A percentile compares a stretch with the other conserved stretches of the same genome.
These are phyloP conservation scores for Eupeodes corollae DNA, from an alignment of 1,140 invertebrate genomes.

Conservation along the genomic window DNA sequence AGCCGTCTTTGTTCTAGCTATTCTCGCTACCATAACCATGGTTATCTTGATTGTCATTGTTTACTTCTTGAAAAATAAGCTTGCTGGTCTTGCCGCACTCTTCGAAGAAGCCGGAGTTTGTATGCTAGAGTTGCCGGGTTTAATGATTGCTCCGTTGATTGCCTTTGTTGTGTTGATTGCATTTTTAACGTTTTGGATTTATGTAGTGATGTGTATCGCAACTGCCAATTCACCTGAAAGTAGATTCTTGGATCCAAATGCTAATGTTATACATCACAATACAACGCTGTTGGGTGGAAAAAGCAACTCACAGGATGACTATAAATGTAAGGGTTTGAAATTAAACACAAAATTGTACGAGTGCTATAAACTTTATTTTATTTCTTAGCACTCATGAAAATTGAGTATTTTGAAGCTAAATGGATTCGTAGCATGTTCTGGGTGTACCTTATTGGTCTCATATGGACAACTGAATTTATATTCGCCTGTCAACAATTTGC, in stretches of 20 bases:
- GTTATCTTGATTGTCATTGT: slow-evolving; percentile 65
- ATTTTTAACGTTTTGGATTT: slow-evolving; percentile 78
- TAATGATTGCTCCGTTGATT: slow-evolving; percentile 77
- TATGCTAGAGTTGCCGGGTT: slow-evolving; percentile 66
- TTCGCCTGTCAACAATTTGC: slow-evolving; percentile 85
- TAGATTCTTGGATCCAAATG: slow-evolving; percentile 26
- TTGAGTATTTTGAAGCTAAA: slow-evolving; percentile 54
- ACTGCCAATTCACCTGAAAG: slow-evolving; percentile 44
- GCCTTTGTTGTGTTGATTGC: slow-evolving; percentile 67
- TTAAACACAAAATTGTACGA: background rate
- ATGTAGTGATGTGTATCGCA: slow-evolving; percentile 59
- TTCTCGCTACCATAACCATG: slow-evolving; percentile 72
- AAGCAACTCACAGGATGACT: slow-evolving; percentile 8
- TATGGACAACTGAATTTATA: slow-evolving; percentile 86
- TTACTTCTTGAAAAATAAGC: slow-evolving; percentile 64
- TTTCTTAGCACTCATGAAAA: slow-evolving; percentile 45
- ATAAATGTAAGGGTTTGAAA: slow-evolving; percentile 19
- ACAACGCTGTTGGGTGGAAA: background rate
- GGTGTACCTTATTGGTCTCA: slow-evolving; percentile 76
- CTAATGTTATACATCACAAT: slow-evolving; percentile 12
- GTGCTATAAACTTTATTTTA: slow-evolving; percentile 4
- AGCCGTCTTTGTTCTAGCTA: slow-evolving; percentile 68
- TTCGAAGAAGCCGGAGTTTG: slow-evolving; percentile 83
- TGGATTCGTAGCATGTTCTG: slow-evolving; percentile 85
- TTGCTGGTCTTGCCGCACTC: slow-evolving; percentile 65